Evolutionary conservation across 2,113 vertebrate genomes (phyloP).

Genomic region (Halcyon malimbica): DNA sequence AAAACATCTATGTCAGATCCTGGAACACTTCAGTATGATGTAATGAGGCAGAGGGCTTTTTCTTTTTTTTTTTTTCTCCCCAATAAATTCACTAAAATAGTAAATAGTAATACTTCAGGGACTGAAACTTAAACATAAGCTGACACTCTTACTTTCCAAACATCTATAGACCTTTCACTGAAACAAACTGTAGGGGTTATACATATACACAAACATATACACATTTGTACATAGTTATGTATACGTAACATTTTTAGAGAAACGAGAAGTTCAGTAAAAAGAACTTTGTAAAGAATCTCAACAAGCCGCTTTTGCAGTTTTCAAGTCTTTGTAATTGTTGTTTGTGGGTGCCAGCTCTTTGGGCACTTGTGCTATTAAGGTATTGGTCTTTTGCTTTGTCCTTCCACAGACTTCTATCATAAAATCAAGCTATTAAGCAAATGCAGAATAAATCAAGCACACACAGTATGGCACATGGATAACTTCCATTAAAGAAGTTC

Average conservation of each 20-base stretch:
- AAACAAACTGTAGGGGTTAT: neutral
- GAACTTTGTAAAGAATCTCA: neutral
- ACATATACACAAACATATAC: too few species aligned
- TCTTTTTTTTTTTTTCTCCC: neutral
- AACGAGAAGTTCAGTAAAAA: neutral
- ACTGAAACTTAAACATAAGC: neutral
- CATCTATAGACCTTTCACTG: neutral
- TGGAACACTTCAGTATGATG: slow-evolving; percentile 29
- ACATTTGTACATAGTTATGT: neutral
- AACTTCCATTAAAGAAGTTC: slow-evolving; percentile 55
- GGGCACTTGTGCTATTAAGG: neutral
- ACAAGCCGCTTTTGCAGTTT: slow-evolving; percentile 13
- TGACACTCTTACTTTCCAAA: neutral
- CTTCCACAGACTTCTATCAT: slow-evolving; percentile 23
- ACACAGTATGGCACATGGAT: neutral
- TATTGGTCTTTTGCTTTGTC: slow-evolving; percentile 32
- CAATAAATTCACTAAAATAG: neutral
- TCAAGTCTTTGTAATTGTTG: slow-evolving; percentile 29
- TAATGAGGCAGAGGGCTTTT: slow-evolving; percentile 49
- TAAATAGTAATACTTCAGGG: neutral
- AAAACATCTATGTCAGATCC: slow-evolving; percentile 57
- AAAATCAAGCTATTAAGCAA: slow-evolving; percentile 56
- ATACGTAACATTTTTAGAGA: neutral
- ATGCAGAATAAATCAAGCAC: slow-evolving; percentile 59
- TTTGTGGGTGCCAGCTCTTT: slow-evolving; percentile 17